Percentiles rank a stretch among this genome's conserved stretches.
phyloP scores from a whole-genome alignment of 2,113 vertebrate species.

The Pithys albifrons region DNA sequence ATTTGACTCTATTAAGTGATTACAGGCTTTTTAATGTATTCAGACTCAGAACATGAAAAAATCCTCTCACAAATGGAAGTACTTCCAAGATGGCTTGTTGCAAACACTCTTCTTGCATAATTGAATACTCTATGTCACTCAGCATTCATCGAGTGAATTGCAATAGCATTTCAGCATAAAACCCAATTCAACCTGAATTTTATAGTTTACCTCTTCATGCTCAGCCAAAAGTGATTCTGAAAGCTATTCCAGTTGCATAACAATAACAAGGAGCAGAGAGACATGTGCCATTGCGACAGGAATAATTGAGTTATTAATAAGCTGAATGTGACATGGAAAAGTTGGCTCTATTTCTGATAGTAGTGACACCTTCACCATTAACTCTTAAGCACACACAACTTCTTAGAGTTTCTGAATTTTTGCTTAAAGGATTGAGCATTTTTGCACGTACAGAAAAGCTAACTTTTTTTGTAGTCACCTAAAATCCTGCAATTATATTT shows the following conservation, averaged over 20 bases:
- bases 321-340: slow-evolving; percentile 16
- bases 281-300: slow-evolving; percentile 23
- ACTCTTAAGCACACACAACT: background rate
- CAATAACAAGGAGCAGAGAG: slow-evolving; percentile 40
- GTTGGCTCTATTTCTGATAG: slow-evolving; percentile 7
- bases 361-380: slow-evolving; percentile 24
- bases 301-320: slow-evolving; percentile 56
- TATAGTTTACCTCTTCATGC: slow-evolving; percentile 27
- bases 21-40: slow-evolving; percentile 58
- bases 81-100: slow-evolving; percentile 54
- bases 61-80: slow-evolving; percentile 36
- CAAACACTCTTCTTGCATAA: slow-evolving; percentile 49
- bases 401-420: background rate
- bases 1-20: slow-evolving; percentile 57
- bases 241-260: slow-evolving; percentile 27
- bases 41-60: slow-evolving; percentile 31
- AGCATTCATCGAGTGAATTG: slow-evolving; percentile 10
- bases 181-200: background rate
- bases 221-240: background rate
- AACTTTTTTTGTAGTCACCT: background rate
- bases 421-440: background rate
- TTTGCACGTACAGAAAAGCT: background rate
- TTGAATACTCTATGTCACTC: slow-evolving; percentile 45
- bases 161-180: slow-evolving; percentile 18
- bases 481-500: slow-evolving; percentile 39